Percentiles rank a stretch among this genome's conserved stretches.
phyloP scores from a whole-genome alignment of 2,797 vertebrate species.

The Microcaecilia unicolor region DNA sequence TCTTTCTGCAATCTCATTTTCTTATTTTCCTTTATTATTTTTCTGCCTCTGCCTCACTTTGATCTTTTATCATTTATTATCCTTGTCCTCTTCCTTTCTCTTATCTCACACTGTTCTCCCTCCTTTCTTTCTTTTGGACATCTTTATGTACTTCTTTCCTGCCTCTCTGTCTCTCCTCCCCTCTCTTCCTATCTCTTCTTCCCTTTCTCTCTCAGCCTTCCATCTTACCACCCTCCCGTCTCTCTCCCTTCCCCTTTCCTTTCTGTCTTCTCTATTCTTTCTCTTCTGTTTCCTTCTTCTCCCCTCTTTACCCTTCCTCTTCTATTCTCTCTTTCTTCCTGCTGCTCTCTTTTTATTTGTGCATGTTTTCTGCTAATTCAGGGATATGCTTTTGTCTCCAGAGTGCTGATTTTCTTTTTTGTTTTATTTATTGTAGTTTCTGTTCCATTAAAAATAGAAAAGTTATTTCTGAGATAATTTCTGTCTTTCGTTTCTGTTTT shows the following conservation, averaged over 20 bases:
- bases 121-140: constrained; percentile 3
- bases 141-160: background rate
- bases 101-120: background rate
- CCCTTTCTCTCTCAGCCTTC: background rate
- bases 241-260: background rate
- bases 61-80: background rate
- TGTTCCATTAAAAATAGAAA: constrained; percentile 13
- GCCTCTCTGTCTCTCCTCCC: background rate
- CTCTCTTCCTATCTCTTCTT: background rate
- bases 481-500: constrained; percentile 17
- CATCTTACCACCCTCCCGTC: background rate
- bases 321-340: constrained; percentile 18
- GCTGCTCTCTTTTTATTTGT: background rate
- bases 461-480: constrained; percentile 15
- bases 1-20: background rate
- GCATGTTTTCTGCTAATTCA: too few species aligned
- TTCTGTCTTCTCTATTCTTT: background rate
- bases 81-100: background rate
- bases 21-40: background rate
- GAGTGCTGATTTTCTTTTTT: background rate
- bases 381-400: background rate
- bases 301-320: background rate
- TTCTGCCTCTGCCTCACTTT: background rate
- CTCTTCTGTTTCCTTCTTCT: background rate
- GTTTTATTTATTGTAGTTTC: constrained; percentile 11